Percentiles rank a stretch among this genome's conserved stretches.
These are phyloP conservation scores for Scleropages formosus DNA, from an alignment of 2,797 vertebrate species.

Conservation along the genomic window DNA sequence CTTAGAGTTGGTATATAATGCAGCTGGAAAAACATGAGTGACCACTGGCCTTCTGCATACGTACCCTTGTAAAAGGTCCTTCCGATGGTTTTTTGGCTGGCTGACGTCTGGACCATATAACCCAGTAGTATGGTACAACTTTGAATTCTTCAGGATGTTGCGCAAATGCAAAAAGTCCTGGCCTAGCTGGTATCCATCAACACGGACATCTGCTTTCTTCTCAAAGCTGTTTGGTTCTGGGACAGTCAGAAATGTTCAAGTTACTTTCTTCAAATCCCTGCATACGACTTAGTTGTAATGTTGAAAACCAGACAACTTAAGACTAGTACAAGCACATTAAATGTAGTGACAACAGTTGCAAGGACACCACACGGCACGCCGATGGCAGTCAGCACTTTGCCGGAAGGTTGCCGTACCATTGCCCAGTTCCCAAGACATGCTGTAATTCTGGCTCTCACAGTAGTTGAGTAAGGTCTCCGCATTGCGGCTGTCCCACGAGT, in stretches of 20 bases:
- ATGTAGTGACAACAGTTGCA: too few species aligned
- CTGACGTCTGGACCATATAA: constrained; percentile 86
- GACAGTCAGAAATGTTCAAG: constrained; percentile 9
- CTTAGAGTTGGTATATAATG: too few species aligned
- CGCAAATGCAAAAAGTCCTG: constrained; percentile 77
- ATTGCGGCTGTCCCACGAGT: constrained; percentile 83
- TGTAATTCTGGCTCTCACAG: constrained; percentile 72
- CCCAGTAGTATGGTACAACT: constrained; percentile 61
- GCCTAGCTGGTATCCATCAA: constrained; percentile 83
- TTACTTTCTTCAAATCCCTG: too few species aligned
- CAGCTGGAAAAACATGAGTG: too few species aligned
- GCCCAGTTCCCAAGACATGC: constrained; percentile 90
- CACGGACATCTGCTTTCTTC: constrained; percentile 82
- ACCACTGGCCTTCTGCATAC: not conserved
- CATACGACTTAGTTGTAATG: too few species aligned
- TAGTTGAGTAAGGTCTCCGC: constrained; percentile 77
- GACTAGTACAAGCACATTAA: too few species aligned
- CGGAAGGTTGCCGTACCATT: constrained; percentile 71
- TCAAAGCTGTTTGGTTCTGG: constrained; percentile 91
- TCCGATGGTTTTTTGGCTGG: constrained; percentile 72
- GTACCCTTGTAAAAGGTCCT: constrained; percentile 77
- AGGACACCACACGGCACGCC: too few species aligned
- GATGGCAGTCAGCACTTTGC: too few species aligned
- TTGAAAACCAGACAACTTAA: too few species aligned
- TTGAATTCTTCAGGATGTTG: constrained; percentile 70